phyloP scores from a whole-genome alignment of 2,113 vertebrate species.

The Megaceryle maxima region DNA sequence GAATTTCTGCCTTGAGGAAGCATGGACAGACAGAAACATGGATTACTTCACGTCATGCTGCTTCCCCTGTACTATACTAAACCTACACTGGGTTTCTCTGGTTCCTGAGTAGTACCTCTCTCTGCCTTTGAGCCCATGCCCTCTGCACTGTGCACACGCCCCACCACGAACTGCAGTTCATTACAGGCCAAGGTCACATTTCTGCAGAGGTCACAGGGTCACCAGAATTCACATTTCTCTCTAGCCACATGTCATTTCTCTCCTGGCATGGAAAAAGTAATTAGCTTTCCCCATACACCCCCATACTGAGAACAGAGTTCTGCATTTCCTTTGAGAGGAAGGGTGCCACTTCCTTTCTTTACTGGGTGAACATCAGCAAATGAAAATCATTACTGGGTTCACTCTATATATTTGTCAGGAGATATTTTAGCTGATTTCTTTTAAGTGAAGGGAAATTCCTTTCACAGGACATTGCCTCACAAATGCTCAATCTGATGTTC shows the following conservation, averaged over 20 bases:
- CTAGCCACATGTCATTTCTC: constrained; percentile 54
- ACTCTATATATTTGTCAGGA: constrained; percentile 42
- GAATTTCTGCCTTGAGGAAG: not conserved
- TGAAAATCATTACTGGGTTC: constrained; percentile 50
- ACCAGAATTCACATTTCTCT: constrained; percentile 51
- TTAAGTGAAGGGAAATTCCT: constrained; percentile 36
- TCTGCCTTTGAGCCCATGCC: not conserved
- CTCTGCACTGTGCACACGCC: not conserved
- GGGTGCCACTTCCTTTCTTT: constrained; percentile 62
- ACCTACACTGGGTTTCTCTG: not conserved
- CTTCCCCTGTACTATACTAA: not conserved
- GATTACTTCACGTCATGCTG: not conserved
- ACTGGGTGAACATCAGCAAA: constrained; percentile 61
- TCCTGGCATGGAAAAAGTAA: constrained; percentile 65
- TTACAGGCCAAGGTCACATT: constrained; percentile 38
- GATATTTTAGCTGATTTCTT: constrained; percentile 22
- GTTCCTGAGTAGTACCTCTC: not conserved
- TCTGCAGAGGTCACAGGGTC: constrained; percentile 33
- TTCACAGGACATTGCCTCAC: constrained; percentile 17
- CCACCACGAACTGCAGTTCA: not conserved
- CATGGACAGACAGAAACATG: not conserved
- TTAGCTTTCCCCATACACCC: constrained; percentile 30
- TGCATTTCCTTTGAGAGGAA: constrained; percentile 69
- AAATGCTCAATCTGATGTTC: not conserved
- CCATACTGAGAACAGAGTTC: constrained; percentile 49